These are phyloP conservation scores for Agrochola circellaris DNA, from an alignment of 2,888 invertebrate species.

Conservation along the genomic window DNA sequence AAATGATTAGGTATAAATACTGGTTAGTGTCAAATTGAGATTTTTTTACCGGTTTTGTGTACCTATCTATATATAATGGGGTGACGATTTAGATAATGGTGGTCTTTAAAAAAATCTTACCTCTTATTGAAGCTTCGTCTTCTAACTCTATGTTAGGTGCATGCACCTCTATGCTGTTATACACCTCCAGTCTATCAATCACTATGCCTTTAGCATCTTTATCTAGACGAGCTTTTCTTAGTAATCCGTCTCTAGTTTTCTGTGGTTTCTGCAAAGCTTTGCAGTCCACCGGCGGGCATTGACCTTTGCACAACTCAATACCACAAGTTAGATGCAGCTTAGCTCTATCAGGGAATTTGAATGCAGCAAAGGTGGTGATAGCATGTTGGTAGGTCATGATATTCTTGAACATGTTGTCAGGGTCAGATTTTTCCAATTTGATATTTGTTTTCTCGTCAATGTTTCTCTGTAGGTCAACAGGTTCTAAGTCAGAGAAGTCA, in stretches of 20 bases:
- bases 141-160: conserved; percentile 95
- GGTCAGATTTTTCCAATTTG: conserved; percentile 79
- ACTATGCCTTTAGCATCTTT: conserved; percentile 91
- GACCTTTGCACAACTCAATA: conserved; percentile 94
- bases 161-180: conserved; percentile 95
- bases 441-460: conserved; percentile 78
- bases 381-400: conserved; percentile 90
- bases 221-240: conserved; percentile 86
- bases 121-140: conserved; percentile 90
- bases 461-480: conserved; percentile 79
- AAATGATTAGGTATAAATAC: conserved; percentile 47
- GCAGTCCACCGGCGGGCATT: conserved; percentile 92
- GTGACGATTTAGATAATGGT: not conserved
- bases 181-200: conserved; percentile 93
- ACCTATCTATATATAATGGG: no score
- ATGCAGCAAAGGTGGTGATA: conserved; percentile 93
- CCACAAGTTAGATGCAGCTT: conserved; percentile 94
- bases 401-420: conserved; percentile 84
- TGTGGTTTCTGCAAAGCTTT: conserved; percentile 85
- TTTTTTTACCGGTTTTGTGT: not conserved
- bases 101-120: conserved; percentile 68
- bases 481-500: conserved; percentile 82
- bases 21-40: not conserved
- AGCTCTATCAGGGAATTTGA: conserved; percentile 95
- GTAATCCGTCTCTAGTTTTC: conserved; percentile 85